A percentile compares a stretch with the other conserved stretches of the same genome.
These are phyloP conservation scores for Idris sp. DNA, from an alignment of 1,140 invertebrate genomes.

Conservation along the genomic window DNA sequence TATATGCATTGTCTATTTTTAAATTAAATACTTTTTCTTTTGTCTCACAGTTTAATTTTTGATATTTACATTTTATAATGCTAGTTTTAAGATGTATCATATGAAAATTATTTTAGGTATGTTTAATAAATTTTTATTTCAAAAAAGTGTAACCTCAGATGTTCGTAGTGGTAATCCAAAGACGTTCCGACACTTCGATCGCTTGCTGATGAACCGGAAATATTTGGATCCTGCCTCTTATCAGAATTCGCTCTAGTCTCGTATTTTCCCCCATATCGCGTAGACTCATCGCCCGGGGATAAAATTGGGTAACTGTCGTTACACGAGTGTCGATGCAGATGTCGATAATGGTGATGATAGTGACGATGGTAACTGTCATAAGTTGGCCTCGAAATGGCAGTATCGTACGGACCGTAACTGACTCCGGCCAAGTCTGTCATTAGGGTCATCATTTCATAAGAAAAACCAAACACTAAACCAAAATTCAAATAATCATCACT, in stretches of 20 bases:
- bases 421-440: conserved; percentile 72
- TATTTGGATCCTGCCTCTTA: conserved; percentile 59
- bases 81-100: no score
- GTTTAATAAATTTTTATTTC: no score
- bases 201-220: conserved; percentile 55
- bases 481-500: neutral
- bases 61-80: no score
- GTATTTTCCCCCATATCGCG: conserved; percentile 65
- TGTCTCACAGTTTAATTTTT: no score
- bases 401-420: conserved; percentile 70
- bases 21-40: no score
- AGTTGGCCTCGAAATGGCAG: conserved; percentile 60
- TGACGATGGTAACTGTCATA: conserved; percentile 71
- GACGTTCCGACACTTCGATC: conserved; percentile 38
- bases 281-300: conserved; percentile 62
- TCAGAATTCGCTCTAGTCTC: conserved; percentile 63
- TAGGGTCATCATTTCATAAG: conserved; percentile 76
- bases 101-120: no score
- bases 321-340: conserved; percentile 64
- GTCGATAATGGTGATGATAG: conserved; percentile 66
- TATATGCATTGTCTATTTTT: no score
- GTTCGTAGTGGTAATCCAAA: conserved; percentile 68
- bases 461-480: neutral
- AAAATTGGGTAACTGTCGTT: conserved; percentile 23
- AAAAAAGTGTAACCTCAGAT: conserved; percentile 62